Evolutionary conservation across 2,113 vertebrate genomes (phyloP), one percentile per base, ranked within the genome.

Genomic region (Lophura nycthemera): DNA sequence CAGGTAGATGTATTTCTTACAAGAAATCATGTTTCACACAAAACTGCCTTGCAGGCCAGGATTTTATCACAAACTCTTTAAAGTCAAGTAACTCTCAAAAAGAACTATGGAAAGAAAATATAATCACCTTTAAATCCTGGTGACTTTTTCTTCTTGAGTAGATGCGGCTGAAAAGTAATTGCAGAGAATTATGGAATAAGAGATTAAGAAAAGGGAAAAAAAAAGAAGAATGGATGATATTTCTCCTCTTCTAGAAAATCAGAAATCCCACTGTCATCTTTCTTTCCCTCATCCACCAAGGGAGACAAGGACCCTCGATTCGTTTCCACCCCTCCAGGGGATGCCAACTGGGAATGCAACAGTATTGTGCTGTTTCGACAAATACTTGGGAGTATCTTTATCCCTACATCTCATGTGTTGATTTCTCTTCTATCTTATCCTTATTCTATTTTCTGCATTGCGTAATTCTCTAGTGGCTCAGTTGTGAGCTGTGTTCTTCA

Each of bases 331-430:
- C 4, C 3, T 34, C 47, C 60, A 48, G 22, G 17, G 50, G 69
- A 27, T 0, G 27, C 2, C 24, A 54, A 0, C 0, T n/a, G 20
- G 20, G 6, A 10, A 24, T 63, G 27, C 21, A 38, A 30, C 22
- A 52, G 19, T 32, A 27, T 27, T 48, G 17, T 29, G 47, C 25
- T 36, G 17, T 36, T 48, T 50, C 24, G 8, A 36, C 47, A 50
- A 36, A 36, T 5, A 8, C 13, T 36, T 45, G 13, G 18, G 22
- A 48, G 1, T 45, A 9, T 21, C 22, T 93, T 61, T 34, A 54
- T 50, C 14, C 14, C 24, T 71, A 67, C 19, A 25, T 25, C n/a
- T 67, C 50, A 10, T 4, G 4, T 27, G 11, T 50, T 56, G 21
- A 8, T 69, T 88, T 86, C 61, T 40, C 3, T 81, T 67, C 45